Conservation (phyloP, 2,888 invertebrate genomes). For the Ophion costatus region DNA sequence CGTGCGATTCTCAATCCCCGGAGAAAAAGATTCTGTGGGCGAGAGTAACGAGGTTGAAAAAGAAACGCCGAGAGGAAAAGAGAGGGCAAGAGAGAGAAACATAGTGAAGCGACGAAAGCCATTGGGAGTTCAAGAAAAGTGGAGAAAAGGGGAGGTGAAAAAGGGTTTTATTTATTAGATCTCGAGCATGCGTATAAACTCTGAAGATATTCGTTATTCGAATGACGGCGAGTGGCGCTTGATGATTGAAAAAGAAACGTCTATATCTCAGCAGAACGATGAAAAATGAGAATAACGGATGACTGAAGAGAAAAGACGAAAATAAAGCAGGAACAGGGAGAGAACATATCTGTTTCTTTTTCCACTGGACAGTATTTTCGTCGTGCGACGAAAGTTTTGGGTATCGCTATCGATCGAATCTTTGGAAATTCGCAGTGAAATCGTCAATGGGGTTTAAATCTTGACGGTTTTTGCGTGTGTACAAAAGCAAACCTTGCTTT, state of each 20-base stretch:
- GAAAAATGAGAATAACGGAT: constrained; percentile 20
- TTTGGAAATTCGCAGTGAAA: neutral
- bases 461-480: no score
- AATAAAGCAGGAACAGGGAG: neutral
- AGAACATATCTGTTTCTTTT: neutral
- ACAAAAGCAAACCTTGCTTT: no score
- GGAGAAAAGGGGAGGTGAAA: constrained; percentile 32
- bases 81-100: constrained; percentile 35
- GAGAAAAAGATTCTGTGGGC: constrained; percentile 51
- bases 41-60: constrained; percentile 61
- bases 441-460: no score
- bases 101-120: constrained; percentile 51
- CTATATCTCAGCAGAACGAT: constrained; percentile 11
- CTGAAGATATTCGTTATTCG: constrained; percentile 51
- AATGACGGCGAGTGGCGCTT: constrained; percentile 28
- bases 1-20: constrained; percentile 50
- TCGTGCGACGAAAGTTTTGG: neutral
- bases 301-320: neutral
- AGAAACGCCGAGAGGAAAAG: constrained; percentile 47
- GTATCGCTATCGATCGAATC: neutral
- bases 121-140: constrained; percentile 54
- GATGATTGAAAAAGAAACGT: constrained; percentile 37
- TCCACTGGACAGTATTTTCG: no score
- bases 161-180: constrained; percentile 66
- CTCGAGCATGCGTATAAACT: constrained; percentile 56